Conservation (phyloP, 2,797 vertebrate species). For the Selene dorsalis region DNA sequence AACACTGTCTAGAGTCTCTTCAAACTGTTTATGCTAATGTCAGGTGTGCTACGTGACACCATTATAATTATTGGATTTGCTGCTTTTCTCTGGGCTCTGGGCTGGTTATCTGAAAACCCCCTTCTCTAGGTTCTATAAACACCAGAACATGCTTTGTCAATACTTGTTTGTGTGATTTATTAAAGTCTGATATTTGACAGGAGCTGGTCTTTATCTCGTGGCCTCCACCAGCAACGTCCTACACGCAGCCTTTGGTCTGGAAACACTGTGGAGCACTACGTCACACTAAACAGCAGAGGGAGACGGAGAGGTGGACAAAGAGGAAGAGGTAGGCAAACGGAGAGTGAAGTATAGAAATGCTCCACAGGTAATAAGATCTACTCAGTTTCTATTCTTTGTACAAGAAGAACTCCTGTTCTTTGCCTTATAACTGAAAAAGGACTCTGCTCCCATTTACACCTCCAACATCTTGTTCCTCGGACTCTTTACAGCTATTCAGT, state of each 20-base stretch:
- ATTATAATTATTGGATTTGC: no score
- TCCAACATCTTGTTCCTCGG: conserved; percentile 3
- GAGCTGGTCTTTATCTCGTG: conserved; percentile 17
- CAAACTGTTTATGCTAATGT: not conserved
- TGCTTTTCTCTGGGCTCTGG: not conserved
- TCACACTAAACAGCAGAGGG: conserved; percentile 48
- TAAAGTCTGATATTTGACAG: not conserved
- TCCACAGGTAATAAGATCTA: conserved; percentile 58
- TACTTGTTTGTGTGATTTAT: conserved; percentile 1
- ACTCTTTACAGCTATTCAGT: conserved; percentile 19
- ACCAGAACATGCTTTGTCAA: not conserved
- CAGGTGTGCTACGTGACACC: no score
- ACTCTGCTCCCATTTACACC: conserved; percentile 4
- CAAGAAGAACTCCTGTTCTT: conserved; percentile 32
- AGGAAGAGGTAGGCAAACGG: conserved; percentile 65
- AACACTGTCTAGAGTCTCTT: not conserved
- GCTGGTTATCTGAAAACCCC: conserved; percentile 22
- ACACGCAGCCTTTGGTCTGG: conserved; percentile 75
- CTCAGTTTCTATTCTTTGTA: conserved; percentile 41
- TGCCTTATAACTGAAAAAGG: conserved; percentile 6
- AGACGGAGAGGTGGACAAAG: conserved; percentile 48
- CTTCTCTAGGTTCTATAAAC: conserved; percentile 12
- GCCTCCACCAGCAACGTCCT: conserved; percentile 29
- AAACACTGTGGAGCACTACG: conserved; percentile 55
- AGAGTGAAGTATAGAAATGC: conserved; percentile 59